Evolutionary conservation across 2,888 invertebrate genomes (phyloP), one percentile per base, ranked within the genome.

Genomic region (Antitype chi): DNA sequence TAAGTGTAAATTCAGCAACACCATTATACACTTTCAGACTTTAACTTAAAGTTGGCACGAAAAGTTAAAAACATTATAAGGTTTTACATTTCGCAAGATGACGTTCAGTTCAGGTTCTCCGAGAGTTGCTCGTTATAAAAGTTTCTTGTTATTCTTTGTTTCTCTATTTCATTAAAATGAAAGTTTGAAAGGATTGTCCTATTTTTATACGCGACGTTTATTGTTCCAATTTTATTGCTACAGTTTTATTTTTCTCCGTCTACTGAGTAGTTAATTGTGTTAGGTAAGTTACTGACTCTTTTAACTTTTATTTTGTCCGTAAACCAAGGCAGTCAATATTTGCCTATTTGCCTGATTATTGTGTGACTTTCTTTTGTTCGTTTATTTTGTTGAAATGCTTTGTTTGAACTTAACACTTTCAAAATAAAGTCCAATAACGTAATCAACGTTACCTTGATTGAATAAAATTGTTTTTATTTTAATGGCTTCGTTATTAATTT

Each of bases 61-160:
- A 85, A 88, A 84, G 82, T 85, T 78, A 84, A 80, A 81, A 80
- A 81, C 71, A 81, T 87, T 83, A 78, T 85, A 87, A 86, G 85
- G 80, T 80, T 82, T 72, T 79, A 83, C 85, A 86, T 88, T 90
- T 87, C 85, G 74, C 84, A 89, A 90, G 75, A 74, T 81, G 78
- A 80, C 85, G 76, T 84, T 87, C 70, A 77, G 86, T 77, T 79
- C 76, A 85, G 74, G 82, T 82, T 78, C 85, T 75, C 79, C 66
- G 53, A 75, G 77, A 87, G 78, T 88, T 84, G 80, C 85, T 85
- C 74, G 84, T 89, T 89, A 86, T 68, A 68, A 84, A 89, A 90
- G 78, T 81, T 86, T 87, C 74, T 78, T 80, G 81, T 88, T 89
- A 87, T 88, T 87, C 80, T 86, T 81, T 68, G 74, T 80, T 82